Conservation (phyloP, 2,888 invertebrate species). For the Macrostomum cliftonense region DNA sequence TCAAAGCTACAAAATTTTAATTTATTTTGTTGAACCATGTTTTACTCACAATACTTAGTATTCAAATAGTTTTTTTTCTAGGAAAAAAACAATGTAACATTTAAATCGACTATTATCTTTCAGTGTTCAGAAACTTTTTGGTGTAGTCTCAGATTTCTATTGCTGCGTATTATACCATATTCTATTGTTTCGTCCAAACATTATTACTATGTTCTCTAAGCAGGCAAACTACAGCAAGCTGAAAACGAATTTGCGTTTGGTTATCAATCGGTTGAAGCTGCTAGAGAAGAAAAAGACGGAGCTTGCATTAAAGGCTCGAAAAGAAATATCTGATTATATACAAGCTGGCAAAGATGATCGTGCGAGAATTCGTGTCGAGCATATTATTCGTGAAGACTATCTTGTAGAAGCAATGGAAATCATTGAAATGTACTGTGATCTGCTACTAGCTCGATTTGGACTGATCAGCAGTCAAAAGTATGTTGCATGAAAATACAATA, state of each 20-base stretch:
- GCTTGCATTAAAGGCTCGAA: slow-evolving; percentile 75
- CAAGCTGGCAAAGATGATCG: slow-evolving; percentile 41
- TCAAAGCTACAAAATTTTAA: no score
- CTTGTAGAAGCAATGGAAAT: slow-evolving; percentile 97
- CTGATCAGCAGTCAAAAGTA: slow-evolving; percentile 48
- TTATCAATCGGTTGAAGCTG: slow-evolving; percentile 76
- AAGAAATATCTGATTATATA: slow-evolving; percentile 83
- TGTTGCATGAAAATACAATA: neutral
- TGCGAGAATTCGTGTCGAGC: slow-evolving; percentile 89
- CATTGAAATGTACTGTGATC: slow-evolving; percentile 95
- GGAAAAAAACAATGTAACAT: no score
- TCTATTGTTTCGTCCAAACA: slow-evolving; percentile 2
- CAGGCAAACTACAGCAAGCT: slow-evolving; percentile 78
- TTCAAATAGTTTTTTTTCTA: no score
- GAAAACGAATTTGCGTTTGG: slow-evolving; percentile 79
- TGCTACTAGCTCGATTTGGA: slow-evolving; percentile 82
- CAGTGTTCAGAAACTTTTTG: no score
- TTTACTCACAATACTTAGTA: no score
- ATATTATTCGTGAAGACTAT: slow-evolving; percentile 95
- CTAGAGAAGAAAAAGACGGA: slow-evolving; percentile 84
- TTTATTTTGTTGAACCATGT: no score
- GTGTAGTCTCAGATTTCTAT: no score
- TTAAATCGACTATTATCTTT: no score
- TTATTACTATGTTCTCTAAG: slow-evolving; percentile 45
- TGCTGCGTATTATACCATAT: no score